These are phyloP conservation scores for Agonopterix arenella DNA, from an alignment of 2,888 invertebrate species.

Conservation along the genomic window DNA sequence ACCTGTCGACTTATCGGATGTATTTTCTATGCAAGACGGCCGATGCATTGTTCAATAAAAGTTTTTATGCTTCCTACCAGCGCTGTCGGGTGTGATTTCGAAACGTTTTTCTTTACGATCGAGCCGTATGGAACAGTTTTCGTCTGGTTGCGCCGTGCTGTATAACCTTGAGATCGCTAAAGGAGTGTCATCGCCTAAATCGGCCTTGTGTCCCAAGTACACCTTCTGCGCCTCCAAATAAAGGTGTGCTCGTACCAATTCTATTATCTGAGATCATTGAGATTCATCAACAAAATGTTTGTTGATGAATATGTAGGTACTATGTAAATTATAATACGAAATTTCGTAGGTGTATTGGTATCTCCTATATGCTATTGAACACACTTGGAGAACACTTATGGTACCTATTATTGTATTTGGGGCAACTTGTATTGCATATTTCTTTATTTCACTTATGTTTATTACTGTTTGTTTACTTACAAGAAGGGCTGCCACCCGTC, in stretches of 20 bases:
- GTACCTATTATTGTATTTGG: too few relatives aligned
- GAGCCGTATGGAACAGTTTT: slow-evolving; percentile 11
- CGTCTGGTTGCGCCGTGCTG: slow-evolving; percentile 26
- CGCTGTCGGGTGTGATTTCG: slow-evolving; percentile 15
- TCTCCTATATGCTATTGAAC: too few relatives aligned
- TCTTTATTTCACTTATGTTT: too few relatives aligned
- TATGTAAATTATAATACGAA: too few relatives aligned
- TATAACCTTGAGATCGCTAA: slow-evolving; percentile 42
- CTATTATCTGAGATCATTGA: too few relatives aligned
- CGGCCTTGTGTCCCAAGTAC: slow-evolving; percentile 26
- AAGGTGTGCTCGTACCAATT: not conserved
- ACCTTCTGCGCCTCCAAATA: not conserved
- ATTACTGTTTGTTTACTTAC: too few relatives aligned
- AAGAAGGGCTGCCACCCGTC: too few relatives aligned
- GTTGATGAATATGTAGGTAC: too few relatives aligned
- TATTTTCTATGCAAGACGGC: slow-evolving; percentile 10
- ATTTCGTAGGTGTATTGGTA: too few relatives aligned
- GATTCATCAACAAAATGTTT: too few relatives aligned
- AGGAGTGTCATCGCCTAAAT: slow-evolving; percentile 46
- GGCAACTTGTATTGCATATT: too few relatives aligned
- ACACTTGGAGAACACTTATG: too few relatives aligned
- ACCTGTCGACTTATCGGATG: slow-evolving; percentile 15
- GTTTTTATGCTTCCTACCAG: slow-evolving; percentile 13
- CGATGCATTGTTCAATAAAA: slow-evolving; percentile 18
- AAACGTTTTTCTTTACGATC: slow-evolving; percentile 19